Percentiles rank a stretch among this genome's conserved stretches.
These are phyloP conservation scores for Macrophya annulata DNA, from an alignment of 2,888 invertebrate species.

Conservation along the genomic window DNA sequence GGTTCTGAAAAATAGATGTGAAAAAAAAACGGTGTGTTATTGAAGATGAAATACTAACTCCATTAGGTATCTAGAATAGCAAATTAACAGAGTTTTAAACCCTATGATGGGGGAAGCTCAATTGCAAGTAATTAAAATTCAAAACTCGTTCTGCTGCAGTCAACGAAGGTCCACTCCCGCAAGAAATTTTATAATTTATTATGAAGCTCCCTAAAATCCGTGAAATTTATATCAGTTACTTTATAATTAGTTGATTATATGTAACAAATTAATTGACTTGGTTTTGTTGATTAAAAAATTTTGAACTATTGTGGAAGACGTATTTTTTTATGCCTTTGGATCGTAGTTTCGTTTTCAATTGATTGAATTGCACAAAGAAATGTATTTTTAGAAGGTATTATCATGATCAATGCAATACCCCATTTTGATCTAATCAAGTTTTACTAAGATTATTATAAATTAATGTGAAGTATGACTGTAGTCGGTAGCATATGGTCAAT, in stretches of 20 bases:
- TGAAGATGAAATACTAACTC: neutral
- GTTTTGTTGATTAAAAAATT: conserved; percentile 1
- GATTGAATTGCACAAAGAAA: neutral
- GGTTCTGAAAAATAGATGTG: conserved; percentile 38
- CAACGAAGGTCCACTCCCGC: neutral
- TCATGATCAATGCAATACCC: neutral
- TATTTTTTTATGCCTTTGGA: neutral
- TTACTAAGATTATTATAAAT: neutral
- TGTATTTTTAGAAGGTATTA: neutral
- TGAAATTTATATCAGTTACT: neutral
- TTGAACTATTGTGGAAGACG: neutral
- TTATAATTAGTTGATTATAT: neutral
- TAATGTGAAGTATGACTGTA: neutral
- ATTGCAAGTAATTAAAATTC: neutral
- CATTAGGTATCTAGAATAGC: neutral
- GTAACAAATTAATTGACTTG: neutral
- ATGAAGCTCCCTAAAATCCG: neutral
- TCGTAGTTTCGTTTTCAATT: neutral
- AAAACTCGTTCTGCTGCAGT: neutral
- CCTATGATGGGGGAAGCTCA: neutral
- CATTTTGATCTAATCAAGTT: neutral
- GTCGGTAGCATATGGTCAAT: neutral
- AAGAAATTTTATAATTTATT: conserved; percentile 5
- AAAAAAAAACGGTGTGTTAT: neutral
- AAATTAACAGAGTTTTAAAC: neutral